Base-by-base conservation (phyloP, 2,888 invertebrate species). In the Pachliopta kotzebuea region DNA sequence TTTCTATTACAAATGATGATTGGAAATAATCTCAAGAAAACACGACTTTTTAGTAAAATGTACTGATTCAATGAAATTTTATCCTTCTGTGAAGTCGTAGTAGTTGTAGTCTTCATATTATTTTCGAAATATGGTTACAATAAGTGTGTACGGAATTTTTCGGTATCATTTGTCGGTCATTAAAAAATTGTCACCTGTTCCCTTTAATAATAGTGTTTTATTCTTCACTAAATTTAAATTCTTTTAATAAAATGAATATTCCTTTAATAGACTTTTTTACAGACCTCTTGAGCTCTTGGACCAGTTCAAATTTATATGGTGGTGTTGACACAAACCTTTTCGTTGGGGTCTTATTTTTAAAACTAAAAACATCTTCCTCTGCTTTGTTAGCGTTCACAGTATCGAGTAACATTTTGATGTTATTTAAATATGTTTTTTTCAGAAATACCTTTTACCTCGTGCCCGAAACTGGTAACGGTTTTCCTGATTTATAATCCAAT, bases 181-280 rank as follows among this genome's bases (percentile, higher is more conserved):
- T 29, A 62, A 62, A 26, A 26, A 59, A 59, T 37, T 62, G 37
- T 31, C 57, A 54, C 31, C 20, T 26, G 20, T 65, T 52, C 52
- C 49, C 57, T 61, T 61, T 45, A 31, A 53, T 57, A 57, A 61
- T 65, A 65, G 57, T 54, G 53, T 61, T 60, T 61, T 53, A n/a
- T n/a, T n/a, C n/a, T 60, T 58, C n/a, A 54, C 20, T 58, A 54
- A 61, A 57, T 65, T 58, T 49, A 31, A 61, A 56, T 56, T 54
- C 45, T 56, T 61, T 57, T 58, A 65, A 61, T 61, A 57, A 65
- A 57, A 57, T 57, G 57, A 65, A 61, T 65, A 65, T 61, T 54
- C 57, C 65, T 65, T 61, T 57, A 65, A 65, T 53, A n/a, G 53
- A 24, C 54, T 61, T 45, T 63, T 65, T 65, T 61, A 54, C 57